These are phyloP conservation scores for Silurus glanis DNA, from an alignment of 2,113 vertebrate species.

Conservation along the genomic window DNA sequence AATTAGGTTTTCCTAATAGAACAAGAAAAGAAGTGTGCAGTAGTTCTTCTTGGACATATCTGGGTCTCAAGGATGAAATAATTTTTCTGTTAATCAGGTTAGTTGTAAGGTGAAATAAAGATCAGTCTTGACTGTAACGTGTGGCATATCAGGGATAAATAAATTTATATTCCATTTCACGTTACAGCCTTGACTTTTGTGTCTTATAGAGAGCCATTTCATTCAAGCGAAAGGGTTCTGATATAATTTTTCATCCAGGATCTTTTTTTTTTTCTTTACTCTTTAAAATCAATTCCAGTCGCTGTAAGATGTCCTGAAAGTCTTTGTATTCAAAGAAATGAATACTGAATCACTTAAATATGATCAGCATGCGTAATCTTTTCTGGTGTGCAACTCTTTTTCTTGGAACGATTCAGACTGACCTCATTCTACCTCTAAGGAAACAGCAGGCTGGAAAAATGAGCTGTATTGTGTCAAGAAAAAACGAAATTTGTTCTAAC, in stretches of 20 bases:
- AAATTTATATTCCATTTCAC: not conserved
- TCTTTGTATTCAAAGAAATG: not conserved
- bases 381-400: not conserved
- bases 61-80: not conserved
- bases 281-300: not conserved
- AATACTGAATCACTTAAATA: not conserved
- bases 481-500: not conserved
- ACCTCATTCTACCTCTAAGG: conserved; percentile 5
- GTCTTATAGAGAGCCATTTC: not conserved
- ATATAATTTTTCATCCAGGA: not conserved
- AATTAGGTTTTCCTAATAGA: not conserved
- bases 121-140: not conserved
- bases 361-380: not conserved
- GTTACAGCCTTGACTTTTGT: not conserved
- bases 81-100: not conserved
- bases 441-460: not conserved
- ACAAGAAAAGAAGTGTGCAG: not conserved
- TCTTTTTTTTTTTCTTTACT: not conserved
- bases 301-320: not conserved
- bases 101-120: not conserved
- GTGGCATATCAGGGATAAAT: not conserved
- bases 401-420: not conserved
- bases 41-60: not conserved
- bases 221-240: not conserved
- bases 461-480: not conserved